Base-by-base conservation (phyloP, 92 coral and sea anemone genomes). In the Actinernus sp. region DNA sequence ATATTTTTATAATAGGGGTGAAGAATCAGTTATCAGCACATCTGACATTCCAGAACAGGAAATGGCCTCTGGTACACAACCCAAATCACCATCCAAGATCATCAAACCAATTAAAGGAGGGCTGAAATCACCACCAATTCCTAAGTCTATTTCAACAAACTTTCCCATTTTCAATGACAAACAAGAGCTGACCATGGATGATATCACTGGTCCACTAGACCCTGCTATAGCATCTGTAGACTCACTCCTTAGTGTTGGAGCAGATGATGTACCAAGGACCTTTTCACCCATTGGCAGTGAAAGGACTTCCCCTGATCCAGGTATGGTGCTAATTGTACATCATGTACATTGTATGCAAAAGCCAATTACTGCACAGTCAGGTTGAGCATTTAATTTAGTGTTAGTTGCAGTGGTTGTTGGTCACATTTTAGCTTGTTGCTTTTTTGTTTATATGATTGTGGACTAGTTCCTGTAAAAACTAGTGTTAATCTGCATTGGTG, bases 221-320 rank as follows among this genome's bases (percentile, higher is more conserved):
- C 78, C 78, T 39, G 78, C 61, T 43, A 70, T 70, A 4, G 78
- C 78, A 22, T 55, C 78, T 23, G 30, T 70, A 48, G 58, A 70
- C 43, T 55, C 78, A 43, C 61, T 49, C 33, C 66, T 70, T 7
- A 70, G 58, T 18, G 78, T 57, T 24, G 66, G 78, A 11, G 75
- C 51, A 17, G 63, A 29, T 57, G 88, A 71, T 54, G 51, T 65
- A 52, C 93, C 83, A 13, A 82, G 61, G 23, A 77, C 85, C 1
- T 89, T 89, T 38, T 89, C 96, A 55, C 96, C 96, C 13, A 89
- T 89, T 30, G 96, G 96, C 1, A 89, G 96, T 89, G 96, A 87
- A 28, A 71, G 92, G 46, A 53, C 82, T 1, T 85, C 96, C 20
- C 96, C 96, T 4, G 92, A 89, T 62, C 53, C 74, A 79, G 96